A percentile compares a stretch with the other conserved stretches of the same genome.
Conservation (phyloP, 2,888 invertebrate species). For the Yponomeuta plumbellus region DNA sequence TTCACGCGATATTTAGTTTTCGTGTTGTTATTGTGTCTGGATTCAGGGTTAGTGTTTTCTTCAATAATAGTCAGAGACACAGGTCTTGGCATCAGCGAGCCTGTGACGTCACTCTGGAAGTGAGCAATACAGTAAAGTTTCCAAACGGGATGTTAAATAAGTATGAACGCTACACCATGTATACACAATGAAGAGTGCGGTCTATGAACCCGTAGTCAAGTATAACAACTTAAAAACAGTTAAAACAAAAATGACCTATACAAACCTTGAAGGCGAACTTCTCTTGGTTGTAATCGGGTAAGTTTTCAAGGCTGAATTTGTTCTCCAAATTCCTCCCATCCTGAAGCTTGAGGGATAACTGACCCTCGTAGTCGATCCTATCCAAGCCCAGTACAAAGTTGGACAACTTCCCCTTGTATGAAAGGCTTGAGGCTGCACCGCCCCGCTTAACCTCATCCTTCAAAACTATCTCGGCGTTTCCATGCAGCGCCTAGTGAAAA, state of each 20-base stretch:
- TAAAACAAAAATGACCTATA: neutral
- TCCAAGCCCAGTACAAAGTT: slow-evolving; percentile 48
- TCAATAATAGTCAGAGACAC: slow-evolving; percentile 37
- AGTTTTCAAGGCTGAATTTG: slow-evolving; percentile 44
- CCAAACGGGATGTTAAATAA: no score
- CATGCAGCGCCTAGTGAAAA: slow-evolving; percentile 43
- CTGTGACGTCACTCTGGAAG: slow-evolving; percentile 49
- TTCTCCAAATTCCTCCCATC: slow-evolving; percentile 53
- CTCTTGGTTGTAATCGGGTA: slow-evolving; percentile 43
- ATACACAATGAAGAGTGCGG: no score
- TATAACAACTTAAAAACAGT: no score
- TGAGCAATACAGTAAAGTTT: neutral
- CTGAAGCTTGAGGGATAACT: slow-evolving; percentile 48
- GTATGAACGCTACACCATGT: no score
- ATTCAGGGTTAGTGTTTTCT: slow-evolving; percentile 38
- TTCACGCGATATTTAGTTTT: slow-evolving; percentile 55
- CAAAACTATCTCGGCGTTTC: slow-evolving; percentile 42
- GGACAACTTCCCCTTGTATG: slow-evolving; percentile 46
- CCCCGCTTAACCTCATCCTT: slow-evolving; percentile 58
- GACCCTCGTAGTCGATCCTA: slow-evolving; percentile 49
- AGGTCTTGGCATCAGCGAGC: slow-evolving; percentile 50
- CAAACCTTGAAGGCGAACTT: slow-evolving; percentile 55
- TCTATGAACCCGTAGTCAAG: no score
- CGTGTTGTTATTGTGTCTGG: slow-evolving; percentile 35
- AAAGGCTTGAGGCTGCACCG: slow-evolving; percentile 47